Evolutionary conservation across 2,888 invertebrate genomes (phyloP).

Genomic region (Phymatocera aterrima): DNA sequence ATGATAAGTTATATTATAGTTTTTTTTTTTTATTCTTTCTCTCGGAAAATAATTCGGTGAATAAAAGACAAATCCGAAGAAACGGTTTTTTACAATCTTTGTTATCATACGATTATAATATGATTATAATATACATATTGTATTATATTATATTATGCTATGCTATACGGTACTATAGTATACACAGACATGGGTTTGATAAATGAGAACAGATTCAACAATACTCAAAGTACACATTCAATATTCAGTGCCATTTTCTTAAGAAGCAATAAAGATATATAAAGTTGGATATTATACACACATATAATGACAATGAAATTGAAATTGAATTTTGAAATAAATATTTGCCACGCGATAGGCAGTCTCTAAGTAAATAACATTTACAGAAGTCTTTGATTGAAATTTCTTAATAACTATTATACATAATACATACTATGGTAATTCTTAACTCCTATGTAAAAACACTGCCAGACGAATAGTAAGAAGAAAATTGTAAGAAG

Average conservation of each 20-base stretch:
- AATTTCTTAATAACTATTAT: conserved; percentile 32
- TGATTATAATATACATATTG: not conserved
- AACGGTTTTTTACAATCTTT: not conserved
- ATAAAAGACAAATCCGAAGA: not conserved
- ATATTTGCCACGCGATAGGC: conserved; percentile 36
- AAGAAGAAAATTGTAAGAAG: conserved; percentile 55
- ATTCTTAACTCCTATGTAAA: conserved; percentile 29
- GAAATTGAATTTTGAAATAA: conserved; percentile 49
- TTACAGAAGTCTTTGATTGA: conserved; percentile 13
- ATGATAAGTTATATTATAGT: conserved; percentile 5
- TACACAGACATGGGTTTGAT: not conserved
- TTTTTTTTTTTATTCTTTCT: not conserved
- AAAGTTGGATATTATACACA: conserved; percentile 47
- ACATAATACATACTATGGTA: conserved; percentile 18
- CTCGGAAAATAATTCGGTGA: not conserved
- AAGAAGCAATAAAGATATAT: conserved; percentile 67
- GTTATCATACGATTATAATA: not conserved
- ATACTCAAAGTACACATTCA: conserved; percentile 51
- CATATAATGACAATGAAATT: too few species aligned
- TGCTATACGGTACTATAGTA: too few species aligned
- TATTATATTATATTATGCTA: too few species aligned
- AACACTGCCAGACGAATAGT: conserved; percentile 65
- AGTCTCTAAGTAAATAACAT: conserved; percentile 39
- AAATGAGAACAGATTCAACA: not conserved
- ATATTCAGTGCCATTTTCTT: conserved; percentile 72